Percentiles rank a stretch among this genome's conserved stretches.
Evolutionary conservation across 1,140 invertebrate genomes (phyloP).

Genomic region (Diuraphis noxia): DNA sequence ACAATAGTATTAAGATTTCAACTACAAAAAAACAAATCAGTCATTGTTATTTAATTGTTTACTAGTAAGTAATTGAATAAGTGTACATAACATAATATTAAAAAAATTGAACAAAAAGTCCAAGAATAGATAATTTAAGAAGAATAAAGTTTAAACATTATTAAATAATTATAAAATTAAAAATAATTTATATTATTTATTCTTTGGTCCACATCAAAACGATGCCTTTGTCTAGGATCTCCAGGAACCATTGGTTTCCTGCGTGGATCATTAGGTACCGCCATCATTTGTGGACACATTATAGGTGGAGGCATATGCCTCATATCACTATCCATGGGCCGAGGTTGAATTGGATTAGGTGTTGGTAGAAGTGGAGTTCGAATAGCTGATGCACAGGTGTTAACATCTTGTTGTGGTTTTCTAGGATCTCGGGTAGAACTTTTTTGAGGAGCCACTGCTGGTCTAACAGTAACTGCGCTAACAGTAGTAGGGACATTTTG

Average conservation of each 20-base stretch:
- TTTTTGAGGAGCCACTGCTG: neutral
- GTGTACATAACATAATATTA: neutral
- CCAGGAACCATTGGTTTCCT: constrained; percentile 36
- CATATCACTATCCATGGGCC: constrained; percentile 51
- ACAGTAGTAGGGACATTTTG: neutral
- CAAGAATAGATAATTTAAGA: neutral
- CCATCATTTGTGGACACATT: constrained; percentile 51
- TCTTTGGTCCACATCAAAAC: constrained; percentile 50
- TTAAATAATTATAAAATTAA: constrained; percentile 27
- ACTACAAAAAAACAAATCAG: constrained; percentile 33
- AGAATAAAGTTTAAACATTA: neutral
- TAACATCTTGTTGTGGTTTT: constrained; percentile 44
- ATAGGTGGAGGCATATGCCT: constrained; percentile 40
- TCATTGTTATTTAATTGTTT: constrained; percentile 35
- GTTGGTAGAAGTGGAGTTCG: constrained; percentile 34
- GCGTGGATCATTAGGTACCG: constrained; percentile 47
- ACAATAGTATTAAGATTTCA: neutral
- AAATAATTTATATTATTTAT: constrained; percentile 49
- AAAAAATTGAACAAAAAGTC: neutral
- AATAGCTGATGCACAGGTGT: neutral
- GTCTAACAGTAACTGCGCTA: constrained; percentile 10
- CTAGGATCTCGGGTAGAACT: constrained; percentile 46
- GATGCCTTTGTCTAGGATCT: constrained; percentile 41
- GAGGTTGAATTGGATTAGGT: constrained; percentile 5
- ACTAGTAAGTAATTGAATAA: neutral